Percentiles rank a stretch among this genome's conserved stretches.
Conservation (phyloP, 2,113 vertebrate genomes). For the Thunnus thynnus region DNA sequence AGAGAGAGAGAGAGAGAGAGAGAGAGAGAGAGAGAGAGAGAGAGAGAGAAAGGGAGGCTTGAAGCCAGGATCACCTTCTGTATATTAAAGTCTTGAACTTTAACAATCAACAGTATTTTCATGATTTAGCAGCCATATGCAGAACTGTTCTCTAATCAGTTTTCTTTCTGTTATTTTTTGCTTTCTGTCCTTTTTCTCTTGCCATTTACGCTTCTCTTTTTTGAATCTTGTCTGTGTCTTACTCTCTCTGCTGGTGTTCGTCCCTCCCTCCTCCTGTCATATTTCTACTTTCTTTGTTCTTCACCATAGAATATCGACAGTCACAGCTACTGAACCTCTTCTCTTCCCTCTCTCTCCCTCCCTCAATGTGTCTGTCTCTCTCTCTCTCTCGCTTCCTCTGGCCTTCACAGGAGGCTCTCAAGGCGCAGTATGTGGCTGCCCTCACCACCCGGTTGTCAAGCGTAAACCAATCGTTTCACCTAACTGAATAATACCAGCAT, state of each 20-base stretch:
- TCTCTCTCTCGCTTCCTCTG: constrained; percentile 30
- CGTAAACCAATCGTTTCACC: constrained; percentile 71
- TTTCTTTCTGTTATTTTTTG: not conserved
- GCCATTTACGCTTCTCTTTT: not conserved
- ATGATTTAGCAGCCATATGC: not conserved
- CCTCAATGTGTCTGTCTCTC: not conserved
- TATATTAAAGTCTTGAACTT: too few species aligned
- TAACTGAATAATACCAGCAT: constrained; percentile 68
- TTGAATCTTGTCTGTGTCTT: constrained; percentile 9
- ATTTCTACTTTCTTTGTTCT: constrained; percentile 57
- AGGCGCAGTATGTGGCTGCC: constrained; percentile 72
- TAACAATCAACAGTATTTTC: not conserved
- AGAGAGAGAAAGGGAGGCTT: constrained; percentile 27
- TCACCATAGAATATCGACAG: constrained; percentile 68
- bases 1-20: constrained; percentile 1
- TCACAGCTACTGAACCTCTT: constrained; percentile 40
- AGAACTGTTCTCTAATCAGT: constrained; percentile 2
- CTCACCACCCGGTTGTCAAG: constrained; percentile 59
- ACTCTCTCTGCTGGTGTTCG: constrained; percentile 27
- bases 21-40: constrained; percentile 12
- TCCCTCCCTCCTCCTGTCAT: constrained; percentile 39
- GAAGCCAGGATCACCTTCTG: constrained; percentile 30
- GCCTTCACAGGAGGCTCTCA: constrained; percentile 74
- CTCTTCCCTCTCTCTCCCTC: constrained; percentile 24
- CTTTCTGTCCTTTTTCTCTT: constrained; percentile 1